A percentile compares a stretch with the other conserved stretches of the same genome.
Evolutionary conservation across 2,797 vertebrate genomes (phyloP).

Genomic region (Melanotaenia pygmaea): DNA sequence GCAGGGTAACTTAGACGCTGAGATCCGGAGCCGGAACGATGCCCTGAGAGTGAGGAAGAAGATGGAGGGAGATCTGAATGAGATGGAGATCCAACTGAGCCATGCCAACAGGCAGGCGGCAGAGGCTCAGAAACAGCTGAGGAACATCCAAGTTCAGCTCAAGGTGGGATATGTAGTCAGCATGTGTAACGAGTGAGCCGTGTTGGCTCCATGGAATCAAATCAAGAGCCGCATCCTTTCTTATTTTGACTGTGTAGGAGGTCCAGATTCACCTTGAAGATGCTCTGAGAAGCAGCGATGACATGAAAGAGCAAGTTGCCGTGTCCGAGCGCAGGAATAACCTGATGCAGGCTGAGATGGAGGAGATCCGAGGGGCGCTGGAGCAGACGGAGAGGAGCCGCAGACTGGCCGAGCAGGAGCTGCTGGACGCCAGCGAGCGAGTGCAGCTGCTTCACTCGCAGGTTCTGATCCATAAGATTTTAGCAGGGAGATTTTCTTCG

Average conservation of each 20-base stretch:
- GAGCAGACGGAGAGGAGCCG: conserved; percentile 68
- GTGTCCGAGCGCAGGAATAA: conserved; percentile 86
- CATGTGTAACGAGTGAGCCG: too few species aligned
- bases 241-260: too few species aligned
- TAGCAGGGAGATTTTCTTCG: too few species aligned
- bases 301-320: conserved; percentile 89
- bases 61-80: conserved; percentile 81
- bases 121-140: conserved; percentile 88
- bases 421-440: conserved; percentile 32
- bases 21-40: conserved; percentile 90
- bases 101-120: conserved; percentile 87
- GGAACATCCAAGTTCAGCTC: conserved; percentile 85
- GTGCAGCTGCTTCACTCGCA: conserved; percentile 77
- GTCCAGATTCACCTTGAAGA: conserved; percentile 88
- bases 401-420: conserved; percentile 63
- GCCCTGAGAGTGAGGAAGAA: conserved; percentile 92
- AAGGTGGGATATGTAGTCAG: conserved; percentile 79
- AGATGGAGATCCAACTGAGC: conserved; percentile 90
- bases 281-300: conserved; percentile 79
- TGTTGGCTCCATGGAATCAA: too few species aligned
- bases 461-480: conserved; percentile 27
- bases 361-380: conserved; percentile 83
- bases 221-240: too few species aligned
- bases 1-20: conserved; percentile 87
- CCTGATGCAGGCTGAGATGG: conserved; percentile 88